Evolutionary conservation across 2,113 vertebrate genomes (phyloP).

Genomic region (Hucho hucho): DNA sequence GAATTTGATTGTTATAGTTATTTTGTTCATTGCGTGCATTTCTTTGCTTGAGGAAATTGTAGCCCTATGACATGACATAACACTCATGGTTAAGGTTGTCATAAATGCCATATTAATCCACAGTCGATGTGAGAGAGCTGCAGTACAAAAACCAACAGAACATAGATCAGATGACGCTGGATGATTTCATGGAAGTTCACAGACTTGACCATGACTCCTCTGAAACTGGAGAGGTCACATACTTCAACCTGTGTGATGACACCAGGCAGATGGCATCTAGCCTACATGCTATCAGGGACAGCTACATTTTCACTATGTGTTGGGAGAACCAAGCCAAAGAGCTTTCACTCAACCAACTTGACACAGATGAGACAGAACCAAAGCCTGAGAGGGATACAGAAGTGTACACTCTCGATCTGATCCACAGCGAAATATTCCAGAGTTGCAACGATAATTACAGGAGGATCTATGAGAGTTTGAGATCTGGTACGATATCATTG

Average conservation of each 20-base stretch:
- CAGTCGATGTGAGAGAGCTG: slow-evolving; percentile 43
- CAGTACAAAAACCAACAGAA: slow-evolving; percentile 47
- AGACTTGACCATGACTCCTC: not conserved
- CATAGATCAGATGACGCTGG: slow-evolving; percentile 46
- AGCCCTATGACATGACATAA: too few relatives aligned
- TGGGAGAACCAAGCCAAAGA: slow-evolving; percentile 72
- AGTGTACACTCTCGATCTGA: slow-evolving; percentile 7
- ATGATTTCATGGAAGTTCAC: slow-evolving; percentile 61
- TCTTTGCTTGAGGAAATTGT: too few relatives aligned
- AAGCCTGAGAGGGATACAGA: not conserved
- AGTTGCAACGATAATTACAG: slow-evolving; percentile 67
- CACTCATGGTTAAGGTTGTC: too few relatives aligned
- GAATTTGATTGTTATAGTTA: too few relatives aligned
- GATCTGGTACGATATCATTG: slow-evolving; percentile 75
- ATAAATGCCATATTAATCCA: slow-evolving; percentile 1
- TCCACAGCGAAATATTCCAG: slow-evolving; percentile 62
- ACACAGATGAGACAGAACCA: slow-evolving; percentile 24
- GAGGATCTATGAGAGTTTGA: slow-evolving; percentile 68
- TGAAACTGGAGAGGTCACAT: slow-evolving; percentile 7
- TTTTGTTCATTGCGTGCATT: too few relatives aligned
- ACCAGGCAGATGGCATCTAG: slow-evolving; percentile 59
- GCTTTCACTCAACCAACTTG: slow-evolving; percentile 16
- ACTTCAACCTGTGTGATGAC: slow-evolving; percentile 70
- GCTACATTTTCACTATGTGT: slow-evolving; percentile 76
- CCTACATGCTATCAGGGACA: slow-evolving; percentile 69